A percentile compares a stretch with the other conserved stretches of the same genome.
Conservation (phyloP, 1,140 invertebrate genomes). For the Eulimnadia texana region DNA sequence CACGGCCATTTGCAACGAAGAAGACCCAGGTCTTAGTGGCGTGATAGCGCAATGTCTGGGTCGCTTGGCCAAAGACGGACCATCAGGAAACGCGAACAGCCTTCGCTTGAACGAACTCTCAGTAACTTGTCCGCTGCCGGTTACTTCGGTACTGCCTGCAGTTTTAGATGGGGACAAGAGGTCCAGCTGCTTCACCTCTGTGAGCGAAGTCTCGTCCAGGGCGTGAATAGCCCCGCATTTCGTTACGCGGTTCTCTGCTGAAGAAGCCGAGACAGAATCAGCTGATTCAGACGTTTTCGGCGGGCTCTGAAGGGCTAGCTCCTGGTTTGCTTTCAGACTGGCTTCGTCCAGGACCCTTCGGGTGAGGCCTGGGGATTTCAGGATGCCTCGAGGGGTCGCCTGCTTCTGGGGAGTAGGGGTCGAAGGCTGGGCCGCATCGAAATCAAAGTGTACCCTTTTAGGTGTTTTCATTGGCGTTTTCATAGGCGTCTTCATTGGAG, state of each 20-base stretch:
- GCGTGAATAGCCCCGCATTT: not conserved
- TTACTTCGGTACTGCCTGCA: not conserved
- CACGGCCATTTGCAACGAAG: not conserved
- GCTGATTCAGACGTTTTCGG: not conserved
- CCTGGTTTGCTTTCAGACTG: not conserved
- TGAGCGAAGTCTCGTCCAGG: not conserved
- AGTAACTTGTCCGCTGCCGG: no score
- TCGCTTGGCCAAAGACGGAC: not conserved
- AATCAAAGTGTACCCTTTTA: constrained; percentile 5
- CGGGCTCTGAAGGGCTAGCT: not conserved
- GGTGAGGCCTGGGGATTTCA: not conserved
- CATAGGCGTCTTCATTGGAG: not conserved
- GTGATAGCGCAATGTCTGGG: not conserved
- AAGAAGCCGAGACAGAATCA: not conserved
- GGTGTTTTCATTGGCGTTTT: constrained; percentile 8
- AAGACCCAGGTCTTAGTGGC: not conserved
- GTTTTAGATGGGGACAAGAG: not conserved
- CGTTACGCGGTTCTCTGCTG: not conserved
- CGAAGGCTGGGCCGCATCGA: not conserved
- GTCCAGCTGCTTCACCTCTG: not conserved
- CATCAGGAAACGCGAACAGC: not conserved
- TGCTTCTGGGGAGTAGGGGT: not conserved
- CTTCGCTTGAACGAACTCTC: not conserved
- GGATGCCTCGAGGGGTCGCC: not conserved
- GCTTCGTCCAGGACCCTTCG: not conserved